Evolutionary conservation across 92 coral and sea anemone genomes (phyloP).

Genomic region (Parazoanthus atlanticus): DNA sequence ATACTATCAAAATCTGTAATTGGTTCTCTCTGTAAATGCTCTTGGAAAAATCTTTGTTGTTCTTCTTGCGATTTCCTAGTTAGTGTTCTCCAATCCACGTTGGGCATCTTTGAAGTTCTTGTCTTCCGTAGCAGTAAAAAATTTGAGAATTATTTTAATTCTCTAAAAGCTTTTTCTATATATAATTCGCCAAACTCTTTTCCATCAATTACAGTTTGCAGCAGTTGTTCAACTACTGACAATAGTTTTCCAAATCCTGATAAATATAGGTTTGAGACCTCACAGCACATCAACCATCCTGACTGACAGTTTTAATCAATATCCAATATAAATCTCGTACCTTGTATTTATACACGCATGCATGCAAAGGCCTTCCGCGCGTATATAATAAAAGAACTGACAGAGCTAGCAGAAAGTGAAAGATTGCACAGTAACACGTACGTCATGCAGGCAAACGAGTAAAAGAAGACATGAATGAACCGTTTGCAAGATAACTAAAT

Average conservation of each 20-base stretch:
- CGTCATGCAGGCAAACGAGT: not conserved
- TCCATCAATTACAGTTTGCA: too few species aligned
- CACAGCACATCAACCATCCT: too few species aligned
- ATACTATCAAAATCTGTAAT: conserved; percentile 3
- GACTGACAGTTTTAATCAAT: too few species aligned
- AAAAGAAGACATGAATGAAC: too few species aligned
- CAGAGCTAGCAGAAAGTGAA: not conserved
- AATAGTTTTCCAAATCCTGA: too few species aligned
- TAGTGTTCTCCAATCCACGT: conserved; percentile 27
- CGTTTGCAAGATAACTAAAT: not conserved
- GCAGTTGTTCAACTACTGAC: not conserved
- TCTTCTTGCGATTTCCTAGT: not conserved
- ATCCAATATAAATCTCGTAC: too few species aligned
- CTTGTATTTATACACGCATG: too few species aligned
- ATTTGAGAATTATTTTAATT: too few species aligned
- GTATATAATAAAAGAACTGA: not conserved
- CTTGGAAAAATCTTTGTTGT: conserved; percentile 26
- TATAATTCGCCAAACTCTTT: too few species aligned
- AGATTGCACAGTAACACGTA: not conserved
- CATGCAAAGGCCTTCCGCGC: too few species aligned
- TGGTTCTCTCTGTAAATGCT: conserved; percentile 28
- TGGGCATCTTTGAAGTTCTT: not conserved
- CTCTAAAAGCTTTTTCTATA: not conserved
- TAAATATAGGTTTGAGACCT: too few species aligned
- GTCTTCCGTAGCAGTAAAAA: not conserved